A percentile compares a stretch with the other conserved stretches of the same genome.
Conservation (phyloP, 2,888 invertebrate genomes). For the Drosophila stalkeri region DNA sequence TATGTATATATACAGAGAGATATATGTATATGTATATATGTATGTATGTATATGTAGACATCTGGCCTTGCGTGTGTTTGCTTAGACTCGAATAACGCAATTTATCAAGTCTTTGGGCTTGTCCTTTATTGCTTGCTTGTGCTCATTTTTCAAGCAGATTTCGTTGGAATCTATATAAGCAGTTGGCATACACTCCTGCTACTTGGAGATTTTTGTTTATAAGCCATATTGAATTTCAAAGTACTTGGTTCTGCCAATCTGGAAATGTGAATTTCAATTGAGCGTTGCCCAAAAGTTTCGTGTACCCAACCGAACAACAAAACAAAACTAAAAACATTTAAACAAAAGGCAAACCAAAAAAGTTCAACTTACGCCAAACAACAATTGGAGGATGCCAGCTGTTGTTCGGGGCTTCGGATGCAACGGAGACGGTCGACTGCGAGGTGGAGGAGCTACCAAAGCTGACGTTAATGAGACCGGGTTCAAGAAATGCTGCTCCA, state of each 20-base stretch:
- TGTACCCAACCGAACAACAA: constrained; percentile 2
- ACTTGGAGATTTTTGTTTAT: constrained; percentile 10
- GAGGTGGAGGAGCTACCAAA: neutral
- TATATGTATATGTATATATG: constrained; percentile 10
- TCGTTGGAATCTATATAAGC: constrained; percentile 7
- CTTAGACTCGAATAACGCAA: constrained; percentile 60
- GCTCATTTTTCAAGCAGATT: constrained; percentile 59
- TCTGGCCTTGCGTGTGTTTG: constrained; percentile 21
- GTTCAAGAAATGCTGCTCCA: constrained; percentile 2
- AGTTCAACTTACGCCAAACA: constrained; percentile 30
- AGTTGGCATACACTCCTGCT: constrained; percentile 3
- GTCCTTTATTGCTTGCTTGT: constrained; percentile 54
- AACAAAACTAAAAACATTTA: constrained; percentile 31
- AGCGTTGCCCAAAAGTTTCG: constrained; percentile 46
- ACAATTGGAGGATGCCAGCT: constrained; percentile 30
- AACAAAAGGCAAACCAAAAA: constrained; percentile 33
- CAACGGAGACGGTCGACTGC: neutral
- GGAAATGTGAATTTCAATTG: constrained; percentile 60
- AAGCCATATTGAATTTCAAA: constrained; percentile 57
- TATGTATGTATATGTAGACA: constrained; percentile 11
- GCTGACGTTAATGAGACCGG: constrained; percentile 21
- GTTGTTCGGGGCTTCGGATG: constrained; percentile 1
- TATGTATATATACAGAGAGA: constrained; percentile 4
- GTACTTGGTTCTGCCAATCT: constrained; percentile 56
- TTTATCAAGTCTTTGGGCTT: constrained; percentile 60